Evolutionary conservation across 2,113 vertebrate genomes (phyloP), one percentile per base, ranked within the genome.

Genomic region (Tetraodon nigroviridis): DNA sequence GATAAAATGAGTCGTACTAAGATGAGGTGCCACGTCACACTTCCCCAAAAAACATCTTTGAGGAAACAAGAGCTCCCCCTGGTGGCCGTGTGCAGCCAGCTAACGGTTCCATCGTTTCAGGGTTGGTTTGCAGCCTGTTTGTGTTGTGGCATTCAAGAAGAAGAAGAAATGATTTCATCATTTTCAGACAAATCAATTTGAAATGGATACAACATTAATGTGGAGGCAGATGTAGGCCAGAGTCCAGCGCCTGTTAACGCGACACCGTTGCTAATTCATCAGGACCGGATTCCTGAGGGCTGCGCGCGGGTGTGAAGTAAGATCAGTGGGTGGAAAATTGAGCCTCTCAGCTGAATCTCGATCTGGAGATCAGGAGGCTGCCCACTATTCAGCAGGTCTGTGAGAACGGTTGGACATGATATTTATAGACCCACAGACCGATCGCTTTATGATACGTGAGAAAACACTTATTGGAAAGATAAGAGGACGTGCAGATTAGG

Each of bases 311-410:
- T 27, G 29, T 46, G 55, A 56, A 11, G 20, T 24, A n/a, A 47
- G 60, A 22, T 47, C 51, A 61, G 61, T 4, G 0, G 58, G 55
- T 73, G 55, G 21, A 29, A 51, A 71, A 67, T 19, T 44, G 44
- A 61, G 58, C n/a, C 53, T 46, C 45, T 55, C 37, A 32, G 50
- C 45, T 51, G 66, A 69, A 58, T 72, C 40, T 45, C 27, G 68
- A 45, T 55, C 16, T 19, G 29, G 61, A 45, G 49, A 61, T 56
- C 22, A 51, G 8, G 47, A 14, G 12, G 17, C 2, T 12, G 46
- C 46, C 46, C 8, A 41, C 24, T 20, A 8, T 20, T 3, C 4
- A 32, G 40, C 15, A 7, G 55, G 32, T 37, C 51, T 56, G 42
- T 49, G 55, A 48, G 44, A 15, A 27, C 22, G 12, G 18, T 51